Evolutionary conservation across 2,888 invertebrate species (phyloP).

Genomic region (Drosophila mettleri): DNA sequence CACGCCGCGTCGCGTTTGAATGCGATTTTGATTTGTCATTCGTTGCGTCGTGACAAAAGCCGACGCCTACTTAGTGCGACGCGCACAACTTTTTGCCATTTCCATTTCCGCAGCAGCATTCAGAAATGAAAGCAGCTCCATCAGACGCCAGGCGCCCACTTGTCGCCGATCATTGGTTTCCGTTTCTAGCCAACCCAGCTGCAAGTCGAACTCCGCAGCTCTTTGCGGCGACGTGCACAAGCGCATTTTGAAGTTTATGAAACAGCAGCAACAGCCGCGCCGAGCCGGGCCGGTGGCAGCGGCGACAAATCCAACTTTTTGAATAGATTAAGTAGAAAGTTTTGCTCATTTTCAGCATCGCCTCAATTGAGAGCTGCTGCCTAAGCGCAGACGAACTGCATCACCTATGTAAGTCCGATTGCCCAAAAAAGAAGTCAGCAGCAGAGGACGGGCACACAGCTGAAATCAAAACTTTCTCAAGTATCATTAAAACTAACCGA

Average conservation of each 20-base stretch:
- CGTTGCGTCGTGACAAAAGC: constrained; percentile 75
- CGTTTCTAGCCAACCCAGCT: constrained; percentile 53
- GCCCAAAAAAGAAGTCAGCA: constrained; percentile 55
- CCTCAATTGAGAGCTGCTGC: constrained; percentile 60
- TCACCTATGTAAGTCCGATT: constrained; percentile 20
- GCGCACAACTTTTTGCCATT: constrained; percentile 61
- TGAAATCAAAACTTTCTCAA: constrained; percentile 74
- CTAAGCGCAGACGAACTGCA: constrained; percentile 41
- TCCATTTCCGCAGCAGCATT: constrained; percentile 53
- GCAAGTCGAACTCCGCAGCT: constrained; percentile 44
- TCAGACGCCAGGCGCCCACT: constrained; percentile 63
- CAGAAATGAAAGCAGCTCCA: constrained; percentile 30
- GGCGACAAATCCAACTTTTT: constrained; percentile 67
- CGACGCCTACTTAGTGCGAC: constrained; percentile 71
- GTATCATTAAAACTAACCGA: constrained; percentile 77
- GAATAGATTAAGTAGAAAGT: constrained; percentile 83
- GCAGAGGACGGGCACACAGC: constrained; percentile 1
- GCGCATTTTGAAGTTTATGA: constrained; percentile 82
- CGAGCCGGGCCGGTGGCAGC: constrained; percentile 8
- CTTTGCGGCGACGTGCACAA: constrained; percentile 75
- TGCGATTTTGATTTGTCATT: constrained; percentile 82
- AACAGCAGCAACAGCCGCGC: constrained; percentile 61
- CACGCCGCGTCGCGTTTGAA: constrained; percentile 80
- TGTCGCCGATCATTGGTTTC: constrained; percentile 82
- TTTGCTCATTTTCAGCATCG: constrained; percentile 78